Evolutionary conservation across 2,888 invertebrate genomes (phyloP).

Genomic region (Caenorhabditis sp.): DNA sequence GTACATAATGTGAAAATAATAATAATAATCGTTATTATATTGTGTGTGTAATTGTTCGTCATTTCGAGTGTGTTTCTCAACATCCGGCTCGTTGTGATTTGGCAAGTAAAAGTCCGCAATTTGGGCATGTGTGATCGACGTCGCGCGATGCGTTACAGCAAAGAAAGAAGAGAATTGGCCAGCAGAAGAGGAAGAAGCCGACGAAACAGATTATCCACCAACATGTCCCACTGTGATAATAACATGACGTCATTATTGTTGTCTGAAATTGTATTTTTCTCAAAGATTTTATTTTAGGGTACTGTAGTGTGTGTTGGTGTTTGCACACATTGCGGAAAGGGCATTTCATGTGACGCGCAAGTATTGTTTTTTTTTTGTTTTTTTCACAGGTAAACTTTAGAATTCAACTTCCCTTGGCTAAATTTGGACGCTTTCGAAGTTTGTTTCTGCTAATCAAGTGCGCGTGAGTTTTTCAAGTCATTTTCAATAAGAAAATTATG

Average conservation of each 20-base stretch:
- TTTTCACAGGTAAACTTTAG: not conserved
- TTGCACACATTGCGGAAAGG: not conserved
- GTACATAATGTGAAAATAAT: not conserved
- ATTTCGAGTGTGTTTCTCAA: not conserved
- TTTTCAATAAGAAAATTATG: not conserved
- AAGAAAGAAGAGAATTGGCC: slow-evolving; percentile 29
- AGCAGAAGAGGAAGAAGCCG: slow-evolving; percentile 36
- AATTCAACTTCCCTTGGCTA: no score
- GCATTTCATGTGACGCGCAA: not conserved
- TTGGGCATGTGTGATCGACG: slow-evolving; percentile 32
- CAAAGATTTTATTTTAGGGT: no score
- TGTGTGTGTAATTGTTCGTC: no score
- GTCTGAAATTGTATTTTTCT: not conserved
- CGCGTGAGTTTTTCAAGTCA: slow-evolving; percentile 5
- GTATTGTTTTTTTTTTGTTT: not conserved
- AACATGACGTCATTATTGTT: slow-evolving; percentile 3
- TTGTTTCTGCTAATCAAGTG: no score
- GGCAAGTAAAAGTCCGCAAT: slow-evolving; percentile 18
- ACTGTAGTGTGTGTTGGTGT: not conserved
- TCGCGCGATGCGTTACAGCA: slow-evolving; percentile 35
- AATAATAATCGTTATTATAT: not conserved
- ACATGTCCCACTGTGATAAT: slow-evolving; percentile 15
- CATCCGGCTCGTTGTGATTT: not conserved
- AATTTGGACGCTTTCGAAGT: no score
- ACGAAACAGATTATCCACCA: slow-evolving; percentile 39